These are phyloP conservation scores for Felis chaus DNA, from an alignment of 2,113 vertebrate species.

Conservation along the genomic window DNA sequence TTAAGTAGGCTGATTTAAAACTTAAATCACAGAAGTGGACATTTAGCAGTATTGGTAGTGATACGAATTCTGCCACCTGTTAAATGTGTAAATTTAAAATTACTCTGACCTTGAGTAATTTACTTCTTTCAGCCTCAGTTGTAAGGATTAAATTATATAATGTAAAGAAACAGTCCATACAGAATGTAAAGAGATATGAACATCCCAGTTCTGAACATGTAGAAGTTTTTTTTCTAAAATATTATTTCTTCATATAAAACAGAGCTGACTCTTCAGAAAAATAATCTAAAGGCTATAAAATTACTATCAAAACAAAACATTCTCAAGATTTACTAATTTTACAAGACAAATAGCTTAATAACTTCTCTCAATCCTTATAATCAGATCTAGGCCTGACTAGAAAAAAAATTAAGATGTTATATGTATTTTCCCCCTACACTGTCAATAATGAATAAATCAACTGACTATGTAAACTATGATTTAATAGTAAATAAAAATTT, in stretches of 20 bases:
- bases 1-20: too few species aligned
- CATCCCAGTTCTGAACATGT: not conserved
- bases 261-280: not conserved
- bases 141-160: not conserved
- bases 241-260: not conserved
- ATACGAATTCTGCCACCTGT: not conserved
- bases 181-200: not conserved
- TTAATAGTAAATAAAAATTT: conserved; percentile 40
- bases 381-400: not conserved
- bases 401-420: not conserved
- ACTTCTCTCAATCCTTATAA: conserved; percentile 1
- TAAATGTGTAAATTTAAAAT: not conserved
- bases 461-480: not conserved
- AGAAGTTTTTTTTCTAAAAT: not conserved
- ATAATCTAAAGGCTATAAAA: conserved; percentile 39
- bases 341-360: conserved; percentile 22
- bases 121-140: not conserved
- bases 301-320: conserved; percentile 23
- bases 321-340: conserved; percentile 39
- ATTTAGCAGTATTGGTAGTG: not conserved
- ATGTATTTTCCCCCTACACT: not conserved
- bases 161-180: not conserved
- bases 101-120: not conserved
- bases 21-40: not conserved
- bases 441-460: conserved; percentile 30